Evolutionary conservation across 2,797 vertebrate genomes (phyloP), one percentile per base, ranked within the genome.

Genomic region (Uromys caudimaculatus): DNA sequence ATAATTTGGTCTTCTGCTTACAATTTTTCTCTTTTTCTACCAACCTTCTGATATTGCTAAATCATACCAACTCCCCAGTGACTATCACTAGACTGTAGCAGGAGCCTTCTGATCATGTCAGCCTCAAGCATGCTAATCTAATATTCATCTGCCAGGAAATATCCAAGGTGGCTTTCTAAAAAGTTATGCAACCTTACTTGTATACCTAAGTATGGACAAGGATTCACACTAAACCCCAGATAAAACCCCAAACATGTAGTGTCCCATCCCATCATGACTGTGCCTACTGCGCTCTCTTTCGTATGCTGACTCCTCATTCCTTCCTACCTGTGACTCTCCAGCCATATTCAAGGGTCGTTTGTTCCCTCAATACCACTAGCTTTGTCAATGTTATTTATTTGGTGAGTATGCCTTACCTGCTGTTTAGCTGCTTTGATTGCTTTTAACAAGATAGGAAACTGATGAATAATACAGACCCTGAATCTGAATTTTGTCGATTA

Each of bases 391-490:
- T 84, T 8, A 87, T 35, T 3, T 71, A 3, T 76, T 96, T 69
- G 29, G 1, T 24, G 4, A 0, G 1, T 24, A 2, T 0, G 2
- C 90, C 52, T 76, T 0, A 69, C 6, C 3, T 38, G 1, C 9
- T 54, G 1, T 77, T 76, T 77, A 23, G 44, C 13, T 81, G 3
- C 10, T 47, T 71, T 83, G 50, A 85, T 69, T 29, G 87, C 5
- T 76, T 71, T 94, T 64, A 85, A n/a, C 3, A 54, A 77, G 27
- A 47, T 29, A 94, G 32, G 6, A 12, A 16, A n/a, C 1, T 44
- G 29, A 9, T 81, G 76, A 83, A 50, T 24, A 73, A 79, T 32
- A 79, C 0, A 1, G 56, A 77, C 6, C 13, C 9, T 44, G 6
- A 88, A 91, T n/a, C 41, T 44, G 44, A 9, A 60, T 14, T 23